phyloP scores from a whole-genome alignment of 2,888 invertebrate species.

The Dermolepida albohirtum region DNA sequence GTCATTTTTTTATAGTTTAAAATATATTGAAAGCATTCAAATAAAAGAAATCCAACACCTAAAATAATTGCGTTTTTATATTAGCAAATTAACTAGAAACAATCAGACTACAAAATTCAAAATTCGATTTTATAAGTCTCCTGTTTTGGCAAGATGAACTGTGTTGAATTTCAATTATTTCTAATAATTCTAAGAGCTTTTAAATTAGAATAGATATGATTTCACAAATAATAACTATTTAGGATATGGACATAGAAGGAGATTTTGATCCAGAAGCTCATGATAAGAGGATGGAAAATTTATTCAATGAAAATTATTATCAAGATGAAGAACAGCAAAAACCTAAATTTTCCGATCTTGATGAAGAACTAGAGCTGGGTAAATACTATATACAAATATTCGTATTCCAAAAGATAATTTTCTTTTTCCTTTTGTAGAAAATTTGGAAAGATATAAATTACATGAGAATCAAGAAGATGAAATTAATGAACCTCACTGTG shows the following conservation, averaged over 20 bases:
- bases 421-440: constrained; percentile 65
- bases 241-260: constrained; percentile 85
- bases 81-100: no score
- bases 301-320: constrained; percentile 92
- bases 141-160: no score
- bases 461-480: constrained; percentile 56
- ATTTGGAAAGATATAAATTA: constrained; percentile 76
- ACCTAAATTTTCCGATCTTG: constrained; percentile 86
- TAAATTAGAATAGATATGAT: neutral
- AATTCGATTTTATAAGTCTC: no score
- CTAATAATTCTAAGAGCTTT: no score
- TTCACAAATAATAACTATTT: constrained; percentile 52
- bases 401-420: neutral
- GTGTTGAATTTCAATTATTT: no score
- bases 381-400: constrained; percentile 11
- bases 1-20: no score
- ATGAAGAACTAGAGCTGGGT: constrained; percentile 75
- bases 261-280: constrained; percentile 93
- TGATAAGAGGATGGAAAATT: constrained; percentile 85
- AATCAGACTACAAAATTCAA: no score
- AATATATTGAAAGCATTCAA: no score
- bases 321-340: constrained; percentile 77
- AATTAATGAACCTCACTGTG: constrained; percentile 73
- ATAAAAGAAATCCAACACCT: no score
- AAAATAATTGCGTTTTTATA: no score